phyloP scores from a whole-genome alignment of 1,140 invertebrate genomes.

The Onthophagus taurus region DNA sequence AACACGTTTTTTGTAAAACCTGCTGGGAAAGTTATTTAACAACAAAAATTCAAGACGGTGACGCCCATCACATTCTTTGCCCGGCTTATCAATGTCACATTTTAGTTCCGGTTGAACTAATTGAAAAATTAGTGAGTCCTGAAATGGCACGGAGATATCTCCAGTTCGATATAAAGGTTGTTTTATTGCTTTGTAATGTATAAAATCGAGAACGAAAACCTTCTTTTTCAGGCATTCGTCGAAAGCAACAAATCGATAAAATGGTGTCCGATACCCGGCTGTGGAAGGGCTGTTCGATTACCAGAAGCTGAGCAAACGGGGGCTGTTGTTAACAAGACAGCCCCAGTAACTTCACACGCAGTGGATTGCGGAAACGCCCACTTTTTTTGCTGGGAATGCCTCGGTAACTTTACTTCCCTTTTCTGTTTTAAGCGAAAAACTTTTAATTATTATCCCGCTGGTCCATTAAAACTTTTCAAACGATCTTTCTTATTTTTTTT shows the following conservation, averaged over 20 bases:
- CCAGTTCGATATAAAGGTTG: constrained; percentile 64
- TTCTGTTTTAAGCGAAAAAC: not conserved
- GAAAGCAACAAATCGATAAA: constrained; percentile 64
- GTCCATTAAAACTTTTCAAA: too few relatives aligned
- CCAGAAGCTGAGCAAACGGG: constrained; percentile 46
- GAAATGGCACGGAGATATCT: constrained; percentile 58
- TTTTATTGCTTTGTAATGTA: not conserved
- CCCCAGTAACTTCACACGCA: constrained; percentile 46
- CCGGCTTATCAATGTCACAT: constrained; percentile 56
- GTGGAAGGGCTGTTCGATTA: constrained; percentile 56
- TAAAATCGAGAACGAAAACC: not conserved
- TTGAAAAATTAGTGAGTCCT: constrained; percentile 55
- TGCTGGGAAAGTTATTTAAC: constrained; percentile 63
- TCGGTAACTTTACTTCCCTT: constrained; percentile 25
- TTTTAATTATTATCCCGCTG: not conserved
- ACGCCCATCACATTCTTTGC: constrained; percentile 57
- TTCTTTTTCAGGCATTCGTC: constrained; percentile 53
- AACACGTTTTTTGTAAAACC: constrained; percentile 53
- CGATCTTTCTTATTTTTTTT: not conserved
- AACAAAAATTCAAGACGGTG: constrained; percentile 58
- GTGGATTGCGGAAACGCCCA: constrained; percentile 68
- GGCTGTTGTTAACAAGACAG: constrained; percentile 26
- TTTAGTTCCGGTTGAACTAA: constrained; percentile 58
- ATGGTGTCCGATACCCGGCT: constrained; percentile 64
- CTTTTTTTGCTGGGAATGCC: constrained; percentile 61